These are phyloP conservation scores for Batillaria attramentaria DNA, from an alignment of 1,140 invertebrate species.

Conservation along the genomic window DNA sequence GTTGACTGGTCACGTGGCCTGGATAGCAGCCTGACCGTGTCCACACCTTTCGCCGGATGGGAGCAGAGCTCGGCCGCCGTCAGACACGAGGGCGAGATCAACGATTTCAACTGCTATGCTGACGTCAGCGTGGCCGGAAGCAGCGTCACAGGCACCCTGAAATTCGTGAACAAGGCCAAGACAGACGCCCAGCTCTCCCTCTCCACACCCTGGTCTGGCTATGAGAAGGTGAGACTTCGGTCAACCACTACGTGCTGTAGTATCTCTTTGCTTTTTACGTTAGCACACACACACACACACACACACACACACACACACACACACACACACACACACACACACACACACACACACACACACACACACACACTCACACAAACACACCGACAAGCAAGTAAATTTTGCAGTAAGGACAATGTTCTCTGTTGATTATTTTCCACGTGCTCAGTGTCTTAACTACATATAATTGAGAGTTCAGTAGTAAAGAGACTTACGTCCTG, in stretches of 20 bases:
- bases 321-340: not conserved
- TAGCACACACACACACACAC: not conserved
- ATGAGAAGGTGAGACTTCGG: constrained; percentile 6
- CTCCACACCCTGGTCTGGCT: not conserved
- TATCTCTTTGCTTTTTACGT: too few species aligned
- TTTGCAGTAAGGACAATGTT: not conserved
- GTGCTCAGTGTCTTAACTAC: too few species aligned
- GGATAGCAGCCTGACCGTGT: constrained; percentile 29
- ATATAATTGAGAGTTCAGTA: not conserved
- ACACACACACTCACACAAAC: constrained; percentile 9
- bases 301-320: constrained; percentile 1
- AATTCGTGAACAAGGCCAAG: constrained; percentile 22
- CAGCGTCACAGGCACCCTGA: constrained; percentile 1
- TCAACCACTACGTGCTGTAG: not conserved
- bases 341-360: not conserved
- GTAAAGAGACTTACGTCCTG: not conserved
- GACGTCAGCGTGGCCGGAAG: constrained; percentile 24
- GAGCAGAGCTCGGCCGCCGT: constrained; percentile 22
- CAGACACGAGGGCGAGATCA: constrained; percentile 25
- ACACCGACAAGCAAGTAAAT: not conserved
- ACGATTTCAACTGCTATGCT: constrained; percentile 28
- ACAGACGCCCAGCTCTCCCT: constrained; percentile 17
- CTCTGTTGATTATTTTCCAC: too few species aligned
- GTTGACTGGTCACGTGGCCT: constrained; percentile 26
- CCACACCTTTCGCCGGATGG: constrained; percentile 25